Evolutionary conservation across 53 echinoderm and acorn worm species (phyloP), one percentile per base, ranked within the genome.

Genomic region (Temnopleurus reevesii): DNA sequence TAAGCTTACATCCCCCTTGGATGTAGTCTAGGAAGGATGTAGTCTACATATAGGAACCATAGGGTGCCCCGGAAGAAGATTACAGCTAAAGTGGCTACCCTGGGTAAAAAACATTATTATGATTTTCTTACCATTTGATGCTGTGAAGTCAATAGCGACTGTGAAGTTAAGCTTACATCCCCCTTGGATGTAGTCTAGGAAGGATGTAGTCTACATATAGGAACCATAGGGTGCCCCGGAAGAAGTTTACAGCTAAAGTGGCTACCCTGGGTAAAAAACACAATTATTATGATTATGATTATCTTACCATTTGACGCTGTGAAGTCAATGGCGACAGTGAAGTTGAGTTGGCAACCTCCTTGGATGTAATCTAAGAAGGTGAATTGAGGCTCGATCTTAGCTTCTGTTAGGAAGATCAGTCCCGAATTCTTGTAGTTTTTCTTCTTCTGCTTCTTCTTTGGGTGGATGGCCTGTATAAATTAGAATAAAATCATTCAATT

Each of bases 231-330:
- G n/a, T n/a, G n/a, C n/a, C n/a, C n/a, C n/a, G n/a, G n/a, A n/a
- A n/a, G n/a, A n/a, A n/a, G n/a, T n/a, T n/a, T n/a, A n/a, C n/a
- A n/a, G n/a, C n/a, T n/a, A n/a, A n/a, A n/a, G n/a, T n/a, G n/a
- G n/a, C n/a, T n/a, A n/a, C n/a, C n/a, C n/a, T n/a, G n/a, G n/a
- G n/a, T n/a, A n/a, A n/a, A n/a, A n/a, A n/a, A n/a, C n/a, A n/a
- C n/a, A n/a, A n/a, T n/a, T n/a, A n/a, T n/a, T n/a, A n/a, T n/a
- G n/a, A n/a, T 5, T 5, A 55, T 0, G 0, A 19, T 65, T 23
- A 10, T 45, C 96, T 65, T 92, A 97, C 97, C 97, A 53, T 96
- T 96, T 27, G 94, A 96, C 8, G 94, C 96, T 3, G 96, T 96
- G 92, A 96, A 96, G 76, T 96, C 96, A 19, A 96, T 83, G 31